phyloP scores from a whole-genome alignment of 2,888 invertebrate species.

The Parnassius mnemosyne region DNA sequence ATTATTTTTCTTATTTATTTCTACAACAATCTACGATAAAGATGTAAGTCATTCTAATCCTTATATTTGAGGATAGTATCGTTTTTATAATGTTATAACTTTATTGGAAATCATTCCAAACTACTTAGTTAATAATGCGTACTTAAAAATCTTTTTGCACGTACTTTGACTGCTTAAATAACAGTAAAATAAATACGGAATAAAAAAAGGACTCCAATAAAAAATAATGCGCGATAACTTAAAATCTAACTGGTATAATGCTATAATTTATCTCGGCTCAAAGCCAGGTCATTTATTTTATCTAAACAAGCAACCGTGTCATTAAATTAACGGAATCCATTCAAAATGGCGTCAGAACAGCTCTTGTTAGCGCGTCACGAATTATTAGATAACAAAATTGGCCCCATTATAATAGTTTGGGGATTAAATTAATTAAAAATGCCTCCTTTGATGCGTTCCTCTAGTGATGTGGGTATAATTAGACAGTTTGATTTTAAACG shows the following conservation, averaged over 20 bases:
- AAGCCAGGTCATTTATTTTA: slow-evolving; percentile 39
- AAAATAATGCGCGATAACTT: slow-evolving; percentile 30
- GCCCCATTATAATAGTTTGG: slow-evolving; percentile 76
- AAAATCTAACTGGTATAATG: slow-evolving; percentile 45
- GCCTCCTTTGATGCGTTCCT: slow-evolving; percentile 68
- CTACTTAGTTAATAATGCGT: slow-evolving; percentile 1
- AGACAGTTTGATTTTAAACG: slow-evolving; percentile 72
- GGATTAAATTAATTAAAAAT: slow-evolving; percentile 78
- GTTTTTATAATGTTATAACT: slow-evolving; percentile 5
- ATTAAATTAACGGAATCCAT: slow-evolving; percentile 56
- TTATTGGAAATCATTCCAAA: slow-evolving; percentile 13
- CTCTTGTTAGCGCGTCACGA: slow-evolving; percentile 69
- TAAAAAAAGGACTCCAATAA: slow-evolving; percentile 38
- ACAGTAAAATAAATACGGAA: slow-evolving; percentile 1
- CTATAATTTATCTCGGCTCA: slow-evolving; percentile 61
- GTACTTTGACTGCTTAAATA: not conserved
- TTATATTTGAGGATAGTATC: not conserved
- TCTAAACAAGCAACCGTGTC: slow-evolving; percentile 48
- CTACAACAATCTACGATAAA: slow-evolving; percentile 23
- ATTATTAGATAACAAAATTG: slow-evolving; percentile 78
- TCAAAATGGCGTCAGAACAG: slow-evolving; percentile 63
- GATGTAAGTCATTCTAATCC: slow-evolving; percentile 6
- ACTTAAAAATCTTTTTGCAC: slow-evolving; percentile 1
- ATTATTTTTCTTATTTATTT: slow-evolving; percentile 44
- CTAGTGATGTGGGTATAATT: slow-evolving; percentile 79